These are phyloP conservation scores for Alaudala cheleensis DNA, from an alignment of 2,113 vertebrate genomes.

Conservation along the genomic window DNA sequence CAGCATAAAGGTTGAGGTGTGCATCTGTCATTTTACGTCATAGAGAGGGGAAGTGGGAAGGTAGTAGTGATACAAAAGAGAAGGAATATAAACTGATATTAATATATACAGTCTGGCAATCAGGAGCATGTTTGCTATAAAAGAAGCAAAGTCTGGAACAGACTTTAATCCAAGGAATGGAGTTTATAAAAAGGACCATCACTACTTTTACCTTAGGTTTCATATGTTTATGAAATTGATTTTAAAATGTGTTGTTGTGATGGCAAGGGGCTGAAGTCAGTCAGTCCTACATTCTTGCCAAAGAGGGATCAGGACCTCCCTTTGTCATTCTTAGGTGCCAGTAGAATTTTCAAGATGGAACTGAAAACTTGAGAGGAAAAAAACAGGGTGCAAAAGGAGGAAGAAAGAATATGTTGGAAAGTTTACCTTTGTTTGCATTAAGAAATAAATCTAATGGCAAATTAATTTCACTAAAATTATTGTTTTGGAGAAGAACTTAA, in stretches of 20 bases:
- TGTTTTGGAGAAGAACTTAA: background rate
- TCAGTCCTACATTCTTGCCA: background rate
- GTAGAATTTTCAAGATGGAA: conserved; percentile 16
- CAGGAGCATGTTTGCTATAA: background rate
- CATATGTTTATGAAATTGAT: conserved; percentile 24
- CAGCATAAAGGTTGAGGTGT: background rate
- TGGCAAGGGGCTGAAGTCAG: background rate
- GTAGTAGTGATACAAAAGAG: background rate
- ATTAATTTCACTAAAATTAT: background rate
- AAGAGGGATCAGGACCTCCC: conserved; percentile 18
- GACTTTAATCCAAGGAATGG: background rate
- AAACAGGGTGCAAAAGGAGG: background rate
- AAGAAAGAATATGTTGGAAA: background rate
- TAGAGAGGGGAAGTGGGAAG: background rate
- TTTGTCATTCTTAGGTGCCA: background rate
- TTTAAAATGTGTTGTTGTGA: conserved; percentile 47
- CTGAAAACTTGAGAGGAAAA: background rate
- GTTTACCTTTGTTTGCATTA: background rate
- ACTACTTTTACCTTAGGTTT: background rate
- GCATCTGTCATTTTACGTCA: background rate
- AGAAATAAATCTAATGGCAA: background rate
- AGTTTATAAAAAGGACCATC: background rate
- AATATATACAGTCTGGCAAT: background rate
- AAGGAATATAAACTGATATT: background rate
- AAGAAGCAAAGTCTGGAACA: background rate